Conservation (phyloP, 2,797 vertebrate genomes). For the Cirrhinus mrigala region DNA sequence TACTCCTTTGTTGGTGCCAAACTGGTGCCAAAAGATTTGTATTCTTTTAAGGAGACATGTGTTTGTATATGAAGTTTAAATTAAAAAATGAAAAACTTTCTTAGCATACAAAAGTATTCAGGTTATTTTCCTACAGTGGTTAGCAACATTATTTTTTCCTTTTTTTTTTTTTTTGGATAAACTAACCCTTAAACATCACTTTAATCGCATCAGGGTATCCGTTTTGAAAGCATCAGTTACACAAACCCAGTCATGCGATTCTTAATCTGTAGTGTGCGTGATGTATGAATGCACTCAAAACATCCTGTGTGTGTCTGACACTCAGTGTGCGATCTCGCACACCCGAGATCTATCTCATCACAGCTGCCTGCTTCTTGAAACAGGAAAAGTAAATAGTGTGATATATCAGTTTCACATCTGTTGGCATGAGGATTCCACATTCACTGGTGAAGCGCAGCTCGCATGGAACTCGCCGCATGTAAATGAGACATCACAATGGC, state of each 20-base stretch:
- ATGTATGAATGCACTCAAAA: neutral
- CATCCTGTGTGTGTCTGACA: slow-evolving; percentile 13
- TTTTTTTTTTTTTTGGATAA: neutral
- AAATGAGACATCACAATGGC: slow-evolving; percentile 53
- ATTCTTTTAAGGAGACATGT: neutral
- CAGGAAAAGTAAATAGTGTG: slow-evolving; percentile 31
- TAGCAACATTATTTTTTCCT: neutral
- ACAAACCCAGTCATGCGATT: neutral
- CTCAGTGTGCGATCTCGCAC: slow-evolving; percentile 21
- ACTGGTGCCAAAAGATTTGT: neutral
- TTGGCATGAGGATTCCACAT: slow-evolving; percentile 20
- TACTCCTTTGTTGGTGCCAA: neutral
- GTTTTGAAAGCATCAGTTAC: neutral
- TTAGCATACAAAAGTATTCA: neutral
- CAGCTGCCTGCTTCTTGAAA: slow-evolving; percentile 7
- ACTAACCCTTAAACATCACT: neutral
- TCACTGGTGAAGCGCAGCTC: slow-evolving; percentile 33
- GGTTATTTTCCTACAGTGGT: neutral
- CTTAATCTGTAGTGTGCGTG: neutral
- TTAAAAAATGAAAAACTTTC: neutral
- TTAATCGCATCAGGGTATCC: neutral
- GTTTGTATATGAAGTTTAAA: neutral
- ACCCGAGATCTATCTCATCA: slow-evolving; percentile 26
- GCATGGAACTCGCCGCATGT: slow-evolving; percentile 32
- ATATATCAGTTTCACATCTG: slow-evolving; percentile 38